Base-by-base conservation (phyloP, 1,140 invertebrate species). In the Hycleus phaleratus region DNA sequence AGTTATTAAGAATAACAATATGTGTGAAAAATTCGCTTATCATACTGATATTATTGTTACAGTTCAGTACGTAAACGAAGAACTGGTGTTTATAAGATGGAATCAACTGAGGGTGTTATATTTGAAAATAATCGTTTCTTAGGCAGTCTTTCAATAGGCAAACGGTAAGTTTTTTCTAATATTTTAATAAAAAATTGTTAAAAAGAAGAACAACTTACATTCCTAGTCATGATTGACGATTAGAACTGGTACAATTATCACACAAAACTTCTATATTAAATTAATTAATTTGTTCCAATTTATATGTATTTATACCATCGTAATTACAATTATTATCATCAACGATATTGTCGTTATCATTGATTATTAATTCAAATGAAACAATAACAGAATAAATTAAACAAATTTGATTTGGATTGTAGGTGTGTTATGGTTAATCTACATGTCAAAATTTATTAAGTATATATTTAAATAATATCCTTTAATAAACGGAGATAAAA, bases 51-150 rank as follows among this genome's bases (percentile, higher is more conserved):
- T 24, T 4, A 7, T 44, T 44, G n/a, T 12, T 44, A 5, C 18
- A 44, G 18, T 32, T 52, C n/a, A 38, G 24, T 45, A 45, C 43
- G 43, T 45, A 62, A 63, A 53, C 50, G 71, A 47, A 65, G 64
- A 65, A 68, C 69, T 12, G 69, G 69, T 6, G 68, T 71, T 9
- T 70, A 72, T 52, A 64, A 67, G 51, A 69, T 73, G 66, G 70
- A 72, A 10, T 26, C 46, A 32, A 39, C 64, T 8, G 66, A 64
- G 46, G 64, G 68, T 50, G 58, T 70, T n/a, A 56, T 72, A 49
- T 71, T 70, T 56, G 66, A 72, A 56, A 69, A 72, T 46, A 54
- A 68, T 47, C 56, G 68, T 12, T 71, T 73, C 59, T 54, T 73
- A 4, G 70, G 68, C 49, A 68, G 68, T 10, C 46, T 72, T 4